Evolutionary conservation across 2,797 vertebrate genomes (phyloP).

Genomic region (Falco peregrinus): DNA sequence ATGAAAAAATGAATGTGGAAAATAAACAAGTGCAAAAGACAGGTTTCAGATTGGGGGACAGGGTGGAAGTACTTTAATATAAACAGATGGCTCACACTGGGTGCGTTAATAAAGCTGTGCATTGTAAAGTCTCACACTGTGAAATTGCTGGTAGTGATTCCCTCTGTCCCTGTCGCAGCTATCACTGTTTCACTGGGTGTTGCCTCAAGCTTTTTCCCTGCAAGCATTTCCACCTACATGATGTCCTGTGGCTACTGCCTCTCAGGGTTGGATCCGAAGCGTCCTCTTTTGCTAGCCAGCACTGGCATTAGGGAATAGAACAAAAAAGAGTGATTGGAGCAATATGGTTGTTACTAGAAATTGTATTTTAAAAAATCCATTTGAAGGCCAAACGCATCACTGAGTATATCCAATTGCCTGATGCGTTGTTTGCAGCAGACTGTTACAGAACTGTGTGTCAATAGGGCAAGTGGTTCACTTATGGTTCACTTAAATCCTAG

Average conservation of each 20-base stretch:
- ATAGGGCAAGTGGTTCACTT: neutral
- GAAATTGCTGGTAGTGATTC: neutral
- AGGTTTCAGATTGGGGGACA: neutral
- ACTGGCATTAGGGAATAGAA: neutral
- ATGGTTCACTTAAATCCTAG: neutral
- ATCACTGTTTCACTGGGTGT: neutral
- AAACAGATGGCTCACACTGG: neutral
- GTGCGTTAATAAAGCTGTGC: neutral
- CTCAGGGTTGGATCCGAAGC: neutral
- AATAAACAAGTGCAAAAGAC: neutral
- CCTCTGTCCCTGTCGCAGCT: neutral
- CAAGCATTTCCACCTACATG: neutral
- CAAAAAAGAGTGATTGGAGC: neutral
- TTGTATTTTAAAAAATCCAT: neutral
- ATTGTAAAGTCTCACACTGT: rapidly evolving
- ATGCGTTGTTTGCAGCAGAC: neutral
- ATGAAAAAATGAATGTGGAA: neutral
- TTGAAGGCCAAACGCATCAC: neutral
- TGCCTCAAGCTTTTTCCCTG: neutral
- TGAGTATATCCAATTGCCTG: neutral
- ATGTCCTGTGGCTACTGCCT: neutral
- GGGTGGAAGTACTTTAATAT: neutral
- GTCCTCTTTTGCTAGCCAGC: neutral
- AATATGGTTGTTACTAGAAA: neutral
- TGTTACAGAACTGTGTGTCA: neutral